Evolutionary conservation across 2,113 vertebrate species (phyloP).

Genomic region (Glareola pratincola): DNA sequence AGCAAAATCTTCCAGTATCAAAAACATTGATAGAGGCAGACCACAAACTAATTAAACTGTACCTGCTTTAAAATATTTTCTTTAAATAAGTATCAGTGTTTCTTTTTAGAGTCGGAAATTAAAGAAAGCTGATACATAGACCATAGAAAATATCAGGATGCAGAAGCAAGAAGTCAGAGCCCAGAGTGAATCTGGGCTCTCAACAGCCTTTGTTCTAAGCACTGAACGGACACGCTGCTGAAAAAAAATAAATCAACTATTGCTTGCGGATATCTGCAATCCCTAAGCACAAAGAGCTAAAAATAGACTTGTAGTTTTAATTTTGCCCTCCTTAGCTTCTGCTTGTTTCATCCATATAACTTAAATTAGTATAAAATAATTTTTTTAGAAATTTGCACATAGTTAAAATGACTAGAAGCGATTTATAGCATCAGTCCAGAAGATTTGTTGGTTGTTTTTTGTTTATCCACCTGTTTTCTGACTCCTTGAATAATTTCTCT

Average conservation of each 20-base stretch:
- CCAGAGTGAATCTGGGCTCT: not conserved
- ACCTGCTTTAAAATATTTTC: not conserved
- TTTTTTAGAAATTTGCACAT: not conserved
- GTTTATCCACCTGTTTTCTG: slow-evolving; percentile 74
- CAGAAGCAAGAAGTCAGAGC: not conserved
- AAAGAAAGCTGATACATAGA: not conserved
- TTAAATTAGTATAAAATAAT: not conserved
- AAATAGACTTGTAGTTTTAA: not conserved
- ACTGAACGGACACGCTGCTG: not conserved
- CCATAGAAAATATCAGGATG: not conserved
- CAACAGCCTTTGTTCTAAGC: not conserved
- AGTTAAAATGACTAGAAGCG: not conserved
- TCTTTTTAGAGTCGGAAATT: not conserved
- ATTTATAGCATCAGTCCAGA: not conserved
- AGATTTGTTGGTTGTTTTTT: slow-evolving; percentile 60
- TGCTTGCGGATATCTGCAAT: not conserved
- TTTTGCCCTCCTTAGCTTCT: not conserved
- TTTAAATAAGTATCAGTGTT: not conserved
- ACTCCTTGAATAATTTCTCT: slow-evolving; percentile 63
- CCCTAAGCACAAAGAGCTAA: not conserved
- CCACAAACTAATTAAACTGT: not conserved
- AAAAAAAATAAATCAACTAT: not conserved
- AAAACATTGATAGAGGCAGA: not conserved
- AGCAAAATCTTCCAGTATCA: not conserved
- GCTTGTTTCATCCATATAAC: not conserved